These are phyloP conservation scores for Brachymystax lenok DNA, from an alignment of 2,797 vertebrate genomes.

Conservation along the genomic window DNA sequence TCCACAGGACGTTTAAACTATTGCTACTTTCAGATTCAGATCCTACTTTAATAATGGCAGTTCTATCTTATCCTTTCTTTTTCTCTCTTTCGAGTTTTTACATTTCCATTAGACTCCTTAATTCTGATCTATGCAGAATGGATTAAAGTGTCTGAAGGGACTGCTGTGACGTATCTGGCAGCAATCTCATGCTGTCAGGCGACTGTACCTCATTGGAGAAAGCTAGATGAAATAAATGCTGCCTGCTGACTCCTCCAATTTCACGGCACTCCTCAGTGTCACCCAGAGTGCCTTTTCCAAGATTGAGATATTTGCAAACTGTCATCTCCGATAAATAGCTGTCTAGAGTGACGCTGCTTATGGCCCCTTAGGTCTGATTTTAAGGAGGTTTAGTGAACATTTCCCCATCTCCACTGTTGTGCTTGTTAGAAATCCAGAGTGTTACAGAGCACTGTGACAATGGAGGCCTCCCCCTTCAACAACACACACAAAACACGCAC, in stretches of 20 bases:
- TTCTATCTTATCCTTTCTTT: slow-evolving; percentile 12
- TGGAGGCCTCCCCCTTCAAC: slow-evolving; percentile 24
- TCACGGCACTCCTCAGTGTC: slow-evolving; percentile 86
- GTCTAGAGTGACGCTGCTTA: slow-evolving; percentile 80
- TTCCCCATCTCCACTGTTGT: slow-evolving; percentile 53
- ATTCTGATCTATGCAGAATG: slow-evolving; percentile 74
- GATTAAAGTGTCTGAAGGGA: slow-evolving; percentile 57
- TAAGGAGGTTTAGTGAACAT: slow-evolving; percentile 57
- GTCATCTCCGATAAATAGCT: slow-evolving; percentile 98
- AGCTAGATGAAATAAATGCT: slow-evolving; percentile 92
- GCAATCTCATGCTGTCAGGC: slow-evolving; percentile 83
- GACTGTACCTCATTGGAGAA: slow-evolving; percentile 83
- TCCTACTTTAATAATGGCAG: slow-evolving; percentile 6
- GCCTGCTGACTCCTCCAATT: slow-evolving; percentile 96
- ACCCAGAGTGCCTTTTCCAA: slow-evolving; percentile 85
- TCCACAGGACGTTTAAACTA: not conserved
- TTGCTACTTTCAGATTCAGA: not conserved
- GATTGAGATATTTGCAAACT: slow-evolving; percentile 99
- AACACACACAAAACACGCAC: slow-evolving; percentile 29
- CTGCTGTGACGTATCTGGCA: slow-evolving; percentile 64
- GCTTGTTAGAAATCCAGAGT: slow-evolving; percentile 60
- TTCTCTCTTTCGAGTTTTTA: slow-evolving; percentile 62
- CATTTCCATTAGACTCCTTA: slow-evolving; percentile 76
- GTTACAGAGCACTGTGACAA: slow-evolving; percentile 46
- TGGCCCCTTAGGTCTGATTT: slow-evolving; percentile 64